Conservation (phyloP, 1,140 invertebrate genomes). For the Lutraria rhynchaena region DNA sequence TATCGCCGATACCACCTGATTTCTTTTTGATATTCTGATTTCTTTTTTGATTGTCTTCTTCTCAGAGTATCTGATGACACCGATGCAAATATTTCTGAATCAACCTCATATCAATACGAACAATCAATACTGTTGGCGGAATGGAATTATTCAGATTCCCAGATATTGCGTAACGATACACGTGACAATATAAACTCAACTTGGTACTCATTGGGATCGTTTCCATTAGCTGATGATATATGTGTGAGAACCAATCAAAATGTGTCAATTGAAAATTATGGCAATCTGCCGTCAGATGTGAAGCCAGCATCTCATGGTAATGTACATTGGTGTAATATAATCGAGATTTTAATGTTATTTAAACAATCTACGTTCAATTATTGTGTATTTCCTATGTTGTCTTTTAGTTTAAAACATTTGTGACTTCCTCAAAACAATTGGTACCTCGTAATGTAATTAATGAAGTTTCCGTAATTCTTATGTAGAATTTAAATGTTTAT, state of each 20-base stretch:
- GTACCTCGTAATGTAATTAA: too few relatives aligned
- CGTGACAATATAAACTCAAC: constrained; percentile 10
- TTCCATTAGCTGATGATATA: constrained; percentile 44
- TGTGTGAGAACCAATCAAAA: not conserved
- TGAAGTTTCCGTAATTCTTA: too few relatives aligned
- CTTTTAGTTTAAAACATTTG: too few relatives aligned
- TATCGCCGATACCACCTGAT: too few relatives aligned
- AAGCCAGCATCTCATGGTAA: constrained; percentile 13
- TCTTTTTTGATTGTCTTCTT: not conserved
- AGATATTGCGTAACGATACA: not conserved
- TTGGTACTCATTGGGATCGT: constrained; percentile 56
- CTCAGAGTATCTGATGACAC: too few relatives aligned
- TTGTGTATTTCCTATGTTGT: not conserved
- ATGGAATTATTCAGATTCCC: constrained; percentile 25
- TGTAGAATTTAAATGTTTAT: too few relatives aligned
- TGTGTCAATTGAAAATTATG: constrained; percentile 1
- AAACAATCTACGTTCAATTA: not conserved
- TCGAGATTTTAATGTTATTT: not conserved
- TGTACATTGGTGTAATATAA: too few relatives aligned
- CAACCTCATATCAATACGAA: constrained; percentile 10
- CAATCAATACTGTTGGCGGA: not conserved
- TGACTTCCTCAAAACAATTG: too few relatives aligned
- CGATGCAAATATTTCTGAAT: too few relatives aligned
- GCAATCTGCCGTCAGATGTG: constrained; percentile 31
- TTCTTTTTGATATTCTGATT: not conserved